These are phyloP conservation scores for Acanthochromis polyacanthus DNA, from an alignment of 2,113 vertebrate genomes.

Conservation along the genomic window DNA sequence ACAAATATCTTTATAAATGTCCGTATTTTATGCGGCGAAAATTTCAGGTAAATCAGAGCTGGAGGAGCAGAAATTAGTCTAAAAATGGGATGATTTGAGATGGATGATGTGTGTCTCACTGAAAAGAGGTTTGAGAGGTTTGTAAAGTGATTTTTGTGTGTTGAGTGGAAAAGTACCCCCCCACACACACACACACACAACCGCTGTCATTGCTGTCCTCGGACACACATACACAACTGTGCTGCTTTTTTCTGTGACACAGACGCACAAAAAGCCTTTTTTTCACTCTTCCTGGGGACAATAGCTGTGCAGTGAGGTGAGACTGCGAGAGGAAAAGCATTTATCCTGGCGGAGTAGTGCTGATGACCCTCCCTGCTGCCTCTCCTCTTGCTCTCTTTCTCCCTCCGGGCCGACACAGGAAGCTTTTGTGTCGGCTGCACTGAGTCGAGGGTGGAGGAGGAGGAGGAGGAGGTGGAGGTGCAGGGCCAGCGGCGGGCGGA, in stretches of 20 bases:
- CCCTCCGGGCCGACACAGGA: conserved; percentile 61
- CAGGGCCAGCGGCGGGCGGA: conserved; percentile 60
- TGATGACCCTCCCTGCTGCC: conserved; percentile 72
- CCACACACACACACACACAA: conserved; percentile 8
- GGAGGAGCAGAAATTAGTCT: too few species aligned
- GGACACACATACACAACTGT: conserved; percentile 28
- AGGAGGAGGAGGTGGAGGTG: background rate
- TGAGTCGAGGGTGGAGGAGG: conserved; percentile 24
- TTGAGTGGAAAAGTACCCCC: conserved; percentile 28
- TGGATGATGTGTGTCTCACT: background rate
- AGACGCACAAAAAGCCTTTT: conserved; percentile 44
- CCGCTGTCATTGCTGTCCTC: too few species aligned
- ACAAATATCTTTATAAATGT: too few species aligned
- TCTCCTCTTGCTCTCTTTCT: conserved; percentile 59
- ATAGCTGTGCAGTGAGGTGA: conserved; percentile 76
- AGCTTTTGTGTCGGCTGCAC: conserved; percentile 73
- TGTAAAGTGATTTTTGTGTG: conserved; percentile 48
- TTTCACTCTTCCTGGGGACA: conserved; percentile 65
- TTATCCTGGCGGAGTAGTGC: conserved; percentile 72
- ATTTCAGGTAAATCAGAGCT: too few species aligned
- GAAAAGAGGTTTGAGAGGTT: conserved; percentile 4
- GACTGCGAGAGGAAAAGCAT: conserved; percentile 76
- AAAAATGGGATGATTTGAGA: too few species aligned
- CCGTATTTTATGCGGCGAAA: too few species aligned
- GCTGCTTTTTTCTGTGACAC: conserved; percentile 4